phyloP scores from a whole-genome alignment of 2,113 vertebrate genomes.

The Otis tarda region DNA sequence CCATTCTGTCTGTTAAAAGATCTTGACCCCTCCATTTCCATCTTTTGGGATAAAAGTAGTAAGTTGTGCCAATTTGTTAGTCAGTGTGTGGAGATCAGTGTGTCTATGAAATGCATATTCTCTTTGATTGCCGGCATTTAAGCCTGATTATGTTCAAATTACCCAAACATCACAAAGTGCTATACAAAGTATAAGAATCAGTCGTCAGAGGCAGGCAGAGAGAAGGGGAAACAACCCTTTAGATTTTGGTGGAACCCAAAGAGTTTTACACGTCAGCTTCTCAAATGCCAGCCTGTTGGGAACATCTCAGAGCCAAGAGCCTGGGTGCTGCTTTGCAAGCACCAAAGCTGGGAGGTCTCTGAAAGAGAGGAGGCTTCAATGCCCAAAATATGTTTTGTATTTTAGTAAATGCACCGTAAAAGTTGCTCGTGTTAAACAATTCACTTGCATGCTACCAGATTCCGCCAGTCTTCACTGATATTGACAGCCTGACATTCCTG shows the following conservation, averaged over 20 bases:
- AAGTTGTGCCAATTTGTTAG: conserved; percentile 68
- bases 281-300: neutral
- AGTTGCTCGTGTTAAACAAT: neutral
- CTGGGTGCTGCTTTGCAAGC: neutral
- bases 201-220: conserved; percentile 22
- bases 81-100: conserved; percentile 58
- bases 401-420: neutral
- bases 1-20: conserved; percentile 71
- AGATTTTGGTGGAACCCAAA: neutral
- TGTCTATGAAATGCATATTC: conserved; percentile 58
- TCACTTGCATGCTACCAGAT: neutral
- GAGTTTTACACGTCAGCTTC: neutral
- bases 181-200: neutral
- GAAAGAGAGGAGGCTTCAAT: neutral
- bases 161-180: conserved; percentile 59
- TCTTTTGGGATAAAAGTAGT: conserved; percentile 57
- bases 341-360: neutral
- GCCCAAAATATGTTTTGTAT: neutral
- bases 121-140: conserved; percentile 74
- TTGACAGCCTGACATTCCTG: neutral
- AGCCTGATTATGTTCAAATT: conserved; percentile 73
- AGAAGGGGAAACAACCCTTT: neutral
- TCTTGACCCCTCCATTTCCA: conserved; percentile 73
- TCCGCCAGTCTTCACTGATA: neutral
- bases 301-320: neutral